phyloP scores from a whole-genome alignment of 2,113 vertebrate species.

The Aegypius monachus region DNA sequence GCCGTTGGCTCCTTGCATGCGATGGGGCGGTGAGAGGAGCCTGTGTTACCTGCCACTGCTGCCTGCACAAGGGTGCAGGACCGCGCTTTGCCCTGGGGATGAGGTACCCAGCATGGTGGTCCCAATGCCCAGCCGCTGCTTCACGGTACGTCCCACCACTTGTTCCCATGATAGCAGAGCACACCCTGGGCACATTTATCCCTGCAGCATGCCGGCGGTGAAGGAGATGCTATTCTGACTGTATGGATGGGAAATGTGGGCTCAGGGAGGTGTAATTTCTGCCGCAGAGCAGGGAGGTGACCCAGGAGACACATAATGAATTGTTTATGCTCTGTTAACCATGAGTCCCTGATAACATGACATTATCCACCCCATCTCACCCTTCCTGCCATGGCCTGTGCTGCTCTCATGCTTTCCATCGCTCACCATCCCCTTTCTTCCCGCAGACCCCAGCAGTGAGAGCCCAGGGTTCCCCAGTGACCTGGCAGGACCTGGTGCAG shows the following conservation, averaged over 20 bases:
- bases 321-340: not conserved
- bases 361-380: not conserved
- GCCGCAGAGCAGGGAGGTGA: not conserved
- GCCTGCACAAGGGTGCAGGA: accelerated
- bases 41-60: too few species aligned
- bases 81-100: not conserved
- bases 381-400: not conserved
- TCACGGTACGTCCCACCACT: accelerated
- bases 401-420: not conserved
- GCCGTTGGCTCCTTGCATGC: not conserved
- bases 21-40: not conserved
- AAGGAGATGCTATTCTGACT: not conserved
- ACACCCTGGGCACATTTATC: accelerated
- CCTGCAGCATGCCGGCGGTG: accelerated
- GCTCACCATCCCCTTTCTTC: not conserved
- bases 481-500: not conserved
- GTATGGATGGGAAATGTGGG: not conserved
- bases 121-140: not conserved
- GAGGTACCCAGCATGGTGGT: accelerated
- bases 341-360: not conserved
- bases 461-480: not conserved
- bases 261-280: not conserved
- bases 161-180: not conserved
- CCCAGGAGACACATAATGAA: not conserved
- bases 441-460: not conserved